These are phyloP conservation scores for Pteromalus puparum DNA, from an alignment of 1,140 invertebrate species.

Conservation along the genomic window DNA sequence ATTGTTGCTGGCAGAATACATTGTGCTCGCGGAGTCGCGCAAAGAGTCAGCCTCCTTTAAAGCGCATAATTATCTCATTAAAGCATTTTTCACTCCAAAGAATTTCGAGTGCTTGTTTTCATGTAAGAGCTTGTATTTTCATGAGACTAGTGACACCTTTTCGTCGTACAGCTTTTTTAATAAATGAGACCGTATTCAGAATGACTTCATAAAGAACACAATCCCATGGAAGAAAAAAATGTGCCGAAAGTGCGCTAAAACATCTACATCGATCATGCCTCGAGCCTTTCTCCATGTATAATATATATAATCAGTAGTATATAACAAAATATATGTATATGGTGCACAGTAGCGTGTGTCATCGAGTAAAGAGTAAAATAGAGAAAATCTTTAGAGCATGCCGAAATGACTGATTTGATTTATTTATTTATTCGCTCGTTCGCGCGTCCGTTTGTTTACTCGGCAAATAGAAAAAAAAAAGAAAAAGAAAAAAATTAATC, in stretches of 20 bases:
- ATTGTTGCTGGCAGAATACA: background rate
- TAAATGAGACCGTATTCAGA: conserved; percentile 31
- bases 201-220: conserved; percentile 44
- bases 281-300: conserved; percentile 55
- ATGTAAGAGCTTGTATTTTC: conserved; percentile 26
- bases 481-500: background rate
- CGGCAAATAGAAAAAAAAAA: background rate
- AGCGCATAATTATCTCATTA: background rate
- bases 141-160: conserved; percentile 38
- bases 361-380: conserved; percentile 30
- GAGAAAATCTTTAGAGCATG: conserved; percentile 37
- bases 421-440: background rate
- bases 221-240: conserved; percentile 55
- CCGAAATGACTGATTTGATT: conserved; percentile 13
- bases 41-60: background rate
- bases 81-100: conserved; percentile 8
- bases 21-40: background rate
- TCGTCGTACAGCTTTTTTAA: conserved; percentile 5
- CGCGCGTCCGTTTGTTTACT: background rate
- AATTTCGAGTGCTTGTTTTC: conserved; percentile 26
- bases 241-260: conserved; percentile 67
- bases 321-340: conserved; percentile 25
- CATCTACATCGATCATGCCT: conserved; percentile 68
- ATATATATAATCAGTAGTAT: background rate
- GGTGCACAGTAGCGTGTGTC: conserved; percentile 33